phyloP scores from a whole-genome alignment of 2,113 vertebrate species.

The Phrynosoma platyrhinos region DNA sequence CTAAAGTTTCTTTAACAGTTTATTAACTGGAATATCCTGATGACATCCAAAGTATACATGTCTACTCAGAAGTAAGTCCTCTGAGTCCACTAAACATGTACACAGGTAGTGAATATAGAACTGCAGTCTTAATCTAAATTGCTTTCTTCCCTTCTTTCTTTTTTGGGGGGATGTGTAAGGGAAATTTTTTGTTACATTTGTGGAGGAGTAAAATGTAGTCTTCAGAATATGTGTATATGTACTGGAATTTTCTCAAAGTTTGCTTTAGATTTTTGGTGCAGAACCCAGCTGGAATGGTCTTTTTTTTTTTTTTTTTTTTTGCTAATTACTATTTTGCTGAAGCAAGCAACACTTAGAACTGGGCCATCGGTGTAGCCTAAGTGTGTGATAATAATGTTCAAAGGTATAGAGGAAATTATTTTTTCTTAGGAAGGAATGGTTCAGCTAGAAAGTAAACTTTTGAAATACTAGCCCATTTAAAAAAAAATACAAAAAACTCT shows the following conservation, averaged over 20 bases:
- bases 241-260: neutral
- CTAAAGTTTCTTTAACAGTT: neutral
- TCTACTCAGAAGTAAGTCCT: neutral
- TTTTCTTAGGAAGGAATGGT: constrained; percentile 42
- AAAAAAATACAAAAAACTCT: neutral
- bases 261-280: neutral
- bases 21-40: neutral
- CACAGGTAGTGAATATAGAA: neutral
- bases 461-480: constrained; percentile 51
- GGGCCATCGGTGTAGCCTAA: constrained; percentile 42
- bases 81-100: neutral
- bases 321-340: constrained; percentile 18
- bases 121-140: neutral
- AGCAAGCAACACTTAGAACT: neutral
- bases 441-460: constrained; percentile 63
- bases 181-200: neutral
- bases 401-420: constrained; percentile 46
- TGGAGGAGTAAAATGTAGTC: too few species aligned
- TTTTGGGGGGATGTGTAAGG: neutral
- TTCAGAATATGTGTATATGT: neutral
- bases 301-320: neutral
- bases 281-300: neutral
- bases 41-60: neutral
- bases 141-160: neutral
- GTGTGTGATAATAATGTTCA: constrained; percentile 32